Conservation (phyloP, 2,888 invertebrate species). For the Brachyopa scutellaris region DNA sequence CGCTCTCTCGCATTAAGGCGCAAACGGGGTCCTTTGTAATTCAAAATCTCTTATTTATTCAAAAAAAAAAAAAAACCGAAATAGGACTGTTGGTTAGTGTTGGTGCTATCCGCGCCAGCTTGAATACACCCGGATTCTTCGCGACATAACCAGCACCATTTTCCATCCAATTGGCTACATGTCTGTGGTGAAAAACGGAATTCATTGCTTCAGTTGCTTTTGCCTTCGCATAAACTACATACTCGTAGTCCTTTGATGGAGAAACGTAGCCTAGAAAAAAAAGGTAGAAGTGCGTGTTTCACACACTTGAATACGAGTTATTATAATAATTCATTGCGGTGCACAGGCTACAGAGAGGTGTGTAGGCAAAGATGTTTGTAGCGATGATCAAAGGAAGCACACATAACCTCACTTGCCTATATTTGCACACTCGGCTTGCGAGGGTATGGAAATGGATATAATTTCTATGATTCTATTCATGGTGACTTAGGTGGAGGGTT, state of each 20-base stretch:
- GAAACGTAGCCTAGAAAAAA: constrained; percentile 2
- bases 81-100: constrained; percentile 32
- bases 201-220: constrained; percentile 30
- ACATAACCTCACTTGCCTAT: constrained; percentile 26
- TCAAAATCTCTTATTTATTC: constrained; percentile 69
- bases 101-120: background rate
- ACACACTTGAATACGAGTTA: constrained; percentile 52
- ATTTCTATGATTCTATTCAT: constrained; percentile 51
- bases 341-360: constrained; percentile 13
- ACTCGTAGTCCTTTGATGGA: constrained; percentile 53
- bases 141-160: constrained; percentile 9
- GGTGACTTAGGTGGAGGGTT: constrained; percentile 24
- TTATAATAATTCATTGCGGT: constrained; percentile 65
- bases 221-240: constrained; percentile 21
- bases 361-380: constrained; percentile 16
- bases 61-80: too few species aligned
- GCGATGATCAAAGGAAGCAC: constrained; percentile 53
- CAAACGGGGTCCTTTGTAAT: constrained; percentile 60
- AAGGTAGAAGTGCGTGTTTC: constrained; percentile 47
- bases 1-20: constrained; percentile 27
- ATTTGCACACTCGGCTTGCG: constrained; percentile 22
- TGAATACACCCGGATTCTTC: constrained; percentile 11
- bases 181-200: background rate
- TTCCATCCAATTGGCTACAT: constrained; percentile 66
- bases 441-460: constrained; percentile 30